phyloP scores from a whole-genome alignment of 2,797 vertebrate species.

The Astyanax mexicanus region DNA sequence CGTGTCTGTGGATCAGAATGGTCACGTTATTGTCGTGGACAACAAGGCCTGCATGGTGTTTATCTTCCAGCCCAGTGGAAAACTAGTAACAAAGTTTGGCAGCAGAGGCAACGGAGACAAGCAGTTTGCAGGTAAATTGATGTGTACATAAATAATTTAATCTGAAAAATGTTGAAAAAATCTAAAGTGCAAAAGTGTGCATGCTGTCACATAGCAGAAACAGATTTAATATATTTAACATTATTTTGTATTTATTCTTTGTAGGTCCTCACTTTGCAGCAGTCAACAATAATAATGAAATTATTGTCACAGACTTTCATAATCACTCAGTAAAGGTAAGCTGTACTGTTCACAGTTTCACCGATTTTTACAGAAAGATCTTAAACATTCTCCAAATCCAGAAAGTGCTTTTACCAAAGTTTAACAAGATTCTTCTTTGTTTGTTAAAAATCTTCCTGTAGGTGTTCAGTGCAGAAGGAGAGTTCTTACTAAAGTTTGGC shows the following conservation, averaged over 20 bases:
- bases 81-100: constrained; percentile 95
- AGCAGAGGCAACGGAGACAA: constrained; percentile 96
- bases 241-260: constrained; percentile 26
- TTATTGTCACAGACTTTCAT: constrained; percentile 99
- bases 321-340: constrained; percentile 98
- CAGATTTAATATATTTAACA: no score
- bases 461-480: constrained; percentile 97
- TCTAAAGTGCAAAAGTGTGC: not conserved
- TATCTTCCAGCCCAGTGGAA: constrained; percentile 96
- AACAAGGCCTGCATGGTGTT: constrained; percentile 98
- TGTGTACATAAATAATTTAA: no score
- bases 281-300: constrained; percentile 98
- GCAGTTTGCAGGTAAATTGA: constrained; percentile 92
- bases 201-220: no score
- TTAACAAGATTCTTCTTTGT: no score
- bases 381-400: no score
- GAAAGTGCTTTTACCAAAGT: no score
- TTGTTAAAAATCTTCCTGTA: no score
- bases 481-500: constrained; percentile 95
- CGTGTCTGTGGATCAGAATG: constrained; percentile 95
- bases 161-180: no score
- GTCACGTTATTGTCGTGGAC: constrained; percentile 97
- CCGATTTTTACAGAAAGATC: no score
- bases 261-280: constrained; percentile 99
- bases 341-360: no score